Conservation (phyloP, 1,140 invertebrate species). For the Apis florea region DNA sequence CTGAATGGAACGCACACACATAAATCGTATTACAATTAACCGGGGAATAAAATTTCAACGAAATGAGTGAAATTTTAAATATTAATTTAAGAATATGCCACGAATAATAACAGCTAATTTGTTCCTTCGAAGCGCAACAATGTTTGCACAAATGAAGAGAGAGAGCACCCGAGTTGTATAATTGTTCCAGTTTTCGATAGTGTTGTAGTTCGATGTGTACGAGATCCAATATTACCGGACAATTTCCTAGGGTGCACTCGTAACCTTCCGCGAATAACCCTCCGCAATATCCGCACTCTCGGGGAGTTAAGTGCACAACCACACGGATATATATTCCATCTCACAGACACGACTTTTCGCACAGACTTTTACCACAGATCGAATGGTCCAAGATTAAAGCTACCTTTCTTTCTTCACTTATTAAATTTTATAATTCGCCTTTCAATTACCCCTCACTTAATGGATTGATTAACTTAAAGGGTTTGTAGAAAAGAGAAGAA, state of each 20-base stretch:
- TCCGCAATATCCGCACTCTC: constrained; percentile 59
- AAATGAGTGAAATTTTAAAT: not conserved
- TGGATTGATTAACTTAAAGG: not conserved
- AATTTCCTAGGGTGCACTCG: constrained; percentile 50
- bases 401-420: not conserved
- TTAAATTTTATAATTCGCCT: too few species aligned
- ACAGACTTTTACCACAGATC: constrained; percentile 11
- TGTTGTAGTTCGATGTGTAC: not conserved
- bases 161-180: constrained; percentile 2
- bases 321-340: constrained; percentile 23
- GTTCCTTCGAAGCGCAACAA: too few species aligned
- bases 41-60: too few species aligned
- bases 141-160: constrained; percentile 2
- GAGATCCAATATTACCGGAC: constrained; percentile 52
- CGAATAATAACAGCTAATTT: constrained; percentile 2
- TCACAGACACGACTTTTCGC: not conserved
- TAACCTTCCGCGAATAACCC: constrained; percentile 30
- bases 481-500: too few species aligned
- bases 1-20: too few species aligned
- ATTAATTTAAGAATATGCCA: not conserved
- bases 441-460: not conserved
- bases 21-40: too few species aligned
- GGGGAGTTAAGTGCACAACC: constrained; percentile 51
- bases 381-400: constrained; percentile 28
- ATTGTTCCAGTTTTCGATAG: constrained; percentile 23